These are phyloP conservation scores for Hymenopus coronatus DNA, from an alignment of 2,888 invertebrate genomes.

Conservation along the genomic window DNA sequence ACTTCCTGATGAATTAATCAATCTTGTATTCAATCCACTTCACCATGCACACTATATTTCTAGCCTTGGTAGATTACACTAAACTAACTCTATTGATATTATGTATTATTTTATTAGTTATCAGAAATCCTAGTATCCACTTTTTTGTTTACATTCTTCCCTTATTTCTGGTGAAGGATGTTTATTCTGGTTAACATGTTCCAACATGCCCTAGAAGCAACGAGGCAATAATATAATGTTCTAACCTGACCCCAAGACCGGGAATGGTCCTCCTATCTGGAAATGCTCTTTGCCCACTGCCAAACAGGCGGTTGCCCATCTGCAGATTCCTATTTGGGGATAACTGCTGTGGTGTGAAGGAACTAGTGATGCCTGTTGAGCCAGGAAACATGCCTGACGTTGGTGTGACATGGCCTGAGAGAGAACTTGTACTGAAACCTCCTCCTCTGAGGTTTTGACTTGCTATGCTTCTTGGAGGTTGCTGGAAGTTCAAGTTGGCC, in stretches of 20 bases:
- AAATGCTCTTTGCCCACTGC: constrained; percentile 66
- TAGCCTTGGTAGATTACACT: not conserved
- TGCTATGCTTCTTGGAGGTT: constrained; percentile 84
- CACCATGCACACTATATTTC: not conserved
- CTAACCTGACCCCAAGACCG: constrained; percentile 45
- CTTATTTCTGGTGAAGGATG: not conserved
- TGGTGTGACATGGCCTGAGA: constrained; percentile 75
- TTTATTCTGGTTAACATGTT: constrained; percentile 41
- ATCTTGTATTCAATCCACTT: not conserved
- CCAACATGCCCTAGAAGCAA: not conserved
- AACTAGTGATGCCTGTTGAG: constrained; percentile 45
- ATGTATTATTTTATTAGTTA: not conserved
- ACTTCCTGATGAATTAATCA: not conserved
- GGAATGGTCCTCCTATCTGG: constrained; percentile 70
- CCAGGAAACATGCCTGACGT: constrained; percentile 63
- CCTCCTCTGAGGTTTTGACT: constrained; percentile 65
- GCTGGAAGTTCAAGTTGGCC: constrained; percentile 91
- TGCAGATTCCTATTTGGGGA: constrained; percentile 47
- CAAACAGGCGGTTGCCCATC: constrained; percentile 66
- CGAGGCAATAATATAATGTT: constrained; percentile 40
- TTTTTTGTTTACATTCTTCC: not conserved
- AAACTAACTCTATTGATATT: not conserved
- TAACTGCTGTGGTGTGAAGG: constrained; percentile 42
- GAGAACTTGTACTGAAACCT: constrained; percentile 63
- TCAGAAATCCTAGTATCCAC: not conserved